Evolutionary conservation across 2,888 invertebrate species (phyloP).

Genomic region (Lithophane socia): DNA sequence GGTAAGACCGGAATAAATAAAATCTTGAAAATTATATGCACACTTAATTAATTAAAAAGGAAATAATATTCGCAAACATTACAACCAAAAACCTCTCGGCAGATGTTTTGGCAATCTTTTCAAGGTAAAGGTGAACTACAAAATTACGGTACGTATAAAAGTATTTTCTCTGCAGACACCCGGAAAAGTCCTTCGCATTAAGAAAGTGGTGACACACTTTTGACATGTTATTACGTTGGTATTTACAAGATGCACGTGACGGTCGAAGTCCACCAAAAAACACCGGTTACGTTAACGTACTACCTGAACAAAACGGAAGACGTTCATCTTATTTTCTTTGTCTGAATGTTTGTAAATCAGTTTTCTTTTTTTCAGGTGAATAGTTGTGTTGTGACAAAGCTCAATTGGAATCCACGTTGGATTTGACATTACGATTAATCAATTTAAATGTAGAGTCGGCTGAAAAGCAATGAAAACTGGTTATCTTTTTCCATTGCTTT

Average conservation of each 20-base stretch:
- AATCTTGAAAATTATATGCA: background rate
- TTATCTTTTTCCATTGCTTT: background rate
- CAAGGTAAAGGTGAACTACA: constrained; percentile 8
- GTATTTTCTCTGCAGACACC: constrained; percentile 13
- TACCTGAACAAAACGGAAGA: background rate
- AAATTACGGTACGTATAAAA: constrained; percentile 13
- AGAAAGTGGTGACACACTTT: constrained; percentile 48
- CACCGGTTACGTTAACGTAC: background rate
- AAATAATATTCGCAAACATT: background rate
- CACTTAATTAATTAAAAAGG: background rate
- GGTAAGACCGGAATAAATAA: constrained; percentile 12
- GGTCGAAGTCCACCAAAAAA: background rate
- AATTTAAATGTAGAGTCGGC: background rate
- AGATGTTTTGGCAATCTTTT: background rate
- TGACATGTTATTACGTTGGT: constrained; percentile 6
- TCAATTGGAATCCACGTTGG: background rate
- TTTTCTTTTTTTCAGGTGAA: background rate
- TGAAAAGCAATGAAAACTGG: background rate
- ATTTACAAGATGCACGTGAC: constrained; percentile 24
- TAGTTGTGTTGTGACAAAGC: background rate
- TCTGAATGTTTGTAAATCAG: no score
- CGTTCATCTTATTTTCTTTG: background rate
- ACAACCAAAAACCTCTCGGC: background rate
- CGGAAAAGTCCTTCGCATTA: constrained; percentile 35
- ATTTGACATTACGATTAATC: background rate